Conservation (phyloP, 2,113 vertebrate species). For the Trogon surrucura region DNA sequence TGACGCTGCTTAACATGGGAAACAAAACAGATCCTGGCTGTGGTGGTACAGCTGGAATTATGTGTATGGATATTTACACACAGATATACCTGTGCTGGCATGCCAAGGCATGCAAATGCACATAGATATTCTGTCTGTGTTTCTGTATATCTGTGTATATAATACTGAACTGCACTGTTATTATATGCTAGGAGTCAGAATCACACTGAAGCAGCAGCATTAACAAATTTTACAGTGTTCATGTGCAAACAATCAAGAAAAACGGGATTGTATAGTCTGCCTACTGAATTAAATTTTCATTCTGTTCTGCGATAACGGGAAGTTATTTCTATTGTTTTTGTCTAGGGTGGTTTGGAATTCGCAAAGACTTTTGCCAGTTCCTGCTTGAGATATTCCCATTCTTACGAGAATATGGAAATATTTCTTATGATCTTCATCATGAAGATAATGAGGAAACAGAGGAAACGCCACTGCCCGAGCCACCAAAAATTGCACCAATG, state of each 20-base stretch:
- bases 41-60: neutral
- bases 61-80: no score
- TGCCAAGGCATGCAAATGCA: neutral
- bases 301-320: neutral
- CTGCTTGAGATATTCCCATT: constrained; percentile 96
- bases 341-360: constrained; percentile 98
- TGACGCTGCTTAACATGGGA: neutral
- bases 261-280: neutral
- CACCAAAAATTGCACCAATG: constrained; percentile 94
- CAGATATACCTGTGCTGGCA: neutral
- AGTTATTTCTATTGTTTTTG: neutral
- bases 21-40: neutral
- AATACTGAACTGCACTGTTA: neutral
- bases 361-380: constrained; percentile 99
- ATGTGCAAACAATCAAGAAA: neutral
- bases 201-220: neutral
- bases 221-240: neutral
- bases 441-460: constrained; percentile 90
- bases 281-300: neutral
- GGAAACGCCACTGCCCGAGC: constrained; percentile 88
- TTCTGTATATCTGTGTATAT: neutral
- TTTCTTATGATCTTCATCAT: constrained; percentile 95
- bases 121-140: neutral
- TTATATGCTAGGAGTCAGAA: fast-evolving
- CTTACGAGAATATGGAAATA: constrained; percentile 95